Evolutionary conservation across 2,113 vertebrate species (phyloP).

Genomic region (Ptychochromis oligacanthus): DNA sequence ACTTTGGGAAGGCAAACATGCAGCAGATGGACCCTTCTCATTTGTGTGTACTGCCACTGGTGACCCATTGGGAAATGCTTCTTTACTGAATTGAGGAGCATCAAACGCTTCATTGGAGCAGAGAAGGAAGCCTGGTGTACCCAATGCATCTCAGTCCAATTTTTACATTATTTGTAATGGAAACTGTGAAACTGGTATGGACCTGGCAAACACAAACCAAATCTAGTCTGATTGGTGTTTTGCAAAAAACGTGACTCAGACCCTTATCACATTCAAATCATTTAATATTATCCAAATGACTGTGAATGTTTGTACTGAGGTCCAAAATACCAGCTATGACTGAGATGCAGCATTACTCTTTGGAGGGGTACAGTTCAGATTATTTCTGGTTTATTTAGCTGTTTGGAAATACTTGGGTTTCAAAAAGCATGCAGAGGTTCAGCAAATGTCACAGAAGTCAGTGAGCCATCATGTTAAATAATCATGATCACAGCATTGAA

Average conservation of each 20-base stretch:
- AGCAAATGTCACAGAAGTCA: not conserved
- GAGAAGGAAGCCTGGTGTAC: slow-evolving; percentile 68
- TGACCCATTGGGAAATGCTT: slow-evolving; percentile 80
- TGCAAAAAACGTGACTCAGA: not conserved
- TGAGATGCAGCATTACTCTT: not conserved
- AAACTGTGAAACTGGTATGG: slow-evolving; percentile 31
- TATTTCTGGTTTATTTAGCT: not conserved
- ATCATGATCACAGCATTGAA: not conserved
- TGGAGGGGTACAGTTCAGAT: no score
- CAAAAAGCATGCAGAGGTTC: not conserved
- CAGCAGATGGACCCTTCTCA: slow-evolving; percentile 80
- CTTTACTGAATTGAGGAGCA: slow-evolving; percentile 78
- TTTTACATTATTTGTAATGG: slow-evolving; percentile 54
- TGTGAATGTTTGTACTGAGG: slow-evolving; percentile 26
- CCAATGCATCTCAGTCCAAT: slow-evolving; percentile 61
- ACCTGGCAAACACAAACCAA: slow-evolving; percentile 26
- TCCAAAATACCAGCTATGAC: slow-evolving; percentile 24
- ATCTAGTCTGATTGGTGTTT: slow-evolving; percentile 22
- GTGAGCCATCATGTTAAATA: not conserved
- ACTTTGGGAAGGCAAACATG: slow-evolving; percentile 74
- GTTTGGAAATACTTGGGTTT: not conserved
- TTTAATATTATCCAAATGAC: slow-evolving; percentile 27
- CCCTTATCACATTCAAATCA: slow-evolving; percentile 20
- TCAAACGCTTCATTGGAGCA: slow-evolving; percentile 80
- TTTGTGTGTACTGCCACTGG: slow-evolving; percentile 77